A percentile compares a stretch with the other conserved stretches of the same genome.
Evolutionary conservation across 2,888 invertebrate species (phyloP).

Genomic region (Dryadula phaetusa): DNA sequence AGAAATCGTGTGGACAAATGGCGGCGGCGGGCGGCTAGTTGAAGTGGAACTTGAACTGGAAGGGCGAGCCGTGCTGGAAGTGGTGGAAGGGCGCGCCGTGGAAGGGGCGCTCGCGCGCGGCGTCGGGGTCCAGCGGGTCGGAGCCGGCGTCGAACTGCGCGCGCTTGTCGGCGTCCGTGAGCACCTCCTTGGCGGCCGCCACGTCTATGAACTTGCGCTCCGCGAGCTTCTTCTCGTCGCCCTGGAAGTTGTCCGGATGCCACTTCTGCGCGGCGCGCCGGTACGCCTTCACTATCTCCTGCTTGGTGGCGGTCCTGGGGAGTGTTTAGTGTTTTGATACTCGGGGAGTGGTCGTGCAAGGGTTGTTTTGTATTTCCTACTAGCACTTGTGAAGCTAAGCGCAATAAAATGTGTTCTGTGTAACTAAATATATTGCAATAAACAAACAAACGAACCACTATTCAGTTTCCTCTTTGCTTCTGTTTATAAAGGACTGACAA

Average conservation of each 20-base stretch:
- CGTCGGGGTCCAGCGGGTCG: constrained; percentile 98
- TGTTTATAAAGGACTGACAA: too few species aligned
- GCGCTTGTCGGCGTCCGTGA: constrained; percentile 95
- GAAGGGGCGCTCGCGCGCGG: constrained; percentile 67
- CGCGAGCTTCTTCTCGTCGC: constrained; percentile 95
- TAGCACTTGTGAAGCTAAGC: too few species aligned
- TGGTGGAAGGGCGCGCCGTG: constrained; percentile 89
- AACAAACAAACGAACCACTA: too few species aligned
- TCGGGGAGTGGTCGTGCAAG: too few species aligned
- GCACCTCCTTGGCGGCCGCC: constrained; percentile 98
- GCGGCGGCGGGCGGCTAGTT: constrained; percentile 87
- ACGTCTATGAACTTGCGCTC: constrained; percentile 99
- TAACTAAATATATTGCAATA: too few species aligned
- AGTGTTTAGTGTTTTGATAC: too few species aligned
- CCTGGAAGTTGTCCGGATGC: constrained; percentile 98
- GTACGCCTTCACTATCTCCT: constrained; percentile 97
- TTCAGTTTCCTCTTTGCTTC: too few species aligned
- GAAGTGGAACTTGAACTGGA: constrained; percentile 99
- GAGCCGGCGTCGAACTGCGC: constrained; percentile 96
- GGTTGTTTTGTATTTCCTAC: too few species aligned
- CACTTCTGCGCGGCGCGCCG: constrained; percentile 98
- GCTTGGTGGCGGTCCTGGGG: constrained; percentile 91
- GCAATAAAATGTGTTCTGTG: too few species aligned
- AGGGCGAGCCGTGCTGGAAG: constrained; percentile 94
- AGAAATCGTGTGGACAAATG: too few species aligned